These are phyloP conservation scores for Leuctra nigra DNA, from an alignment of 2,888 invertebrate genomes.

Conservation along the genomic window DNA sequence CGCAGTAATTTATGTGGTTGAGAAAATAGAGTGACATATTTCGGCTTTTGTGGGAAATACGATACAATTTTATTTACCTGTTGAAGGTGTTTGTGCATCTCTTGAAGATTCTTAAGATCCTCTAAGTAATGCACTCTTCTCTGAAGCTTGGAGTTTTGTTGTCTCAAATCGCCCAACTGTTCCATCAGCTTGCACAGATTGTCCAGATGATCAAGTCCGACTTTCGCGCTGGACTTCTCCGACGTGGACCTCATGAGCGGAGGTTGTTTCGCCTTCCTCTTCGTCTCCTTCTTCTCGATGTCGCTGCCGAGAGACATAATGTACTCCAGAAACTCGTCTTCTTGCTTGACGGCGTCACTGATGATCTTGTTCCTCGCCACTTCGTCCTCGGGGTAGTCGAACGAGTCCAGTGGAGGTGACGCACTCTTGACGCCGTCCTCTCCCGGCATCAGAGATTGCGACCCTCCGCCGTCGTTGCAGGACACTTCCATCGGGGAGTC, in stretches of 20 bases:
- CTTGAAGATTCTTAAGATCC: conserved; percentile 58
- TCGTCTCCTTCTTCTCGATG: conserved; percentile 14
- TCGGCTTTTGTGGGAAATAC: no score
- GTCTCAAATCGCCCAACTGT: conserved; percentile 62
- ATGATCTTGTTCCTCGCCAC: conserved; percentile 20
- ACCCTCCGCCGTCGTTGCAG: background rate
- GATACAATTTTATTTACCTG: conserved; percentile 22
- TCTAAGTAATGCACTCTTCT: conserved; percentile 65
- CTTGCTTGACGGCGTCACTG: conserved; percentile 30
- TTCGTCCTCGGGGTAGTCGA: conserved; percentile 18
- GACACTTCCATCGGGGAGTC: background rate
- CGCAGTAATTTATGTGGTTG: no score
- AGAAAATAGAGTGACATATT: no score
- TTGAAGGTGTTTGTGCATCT: conserved; percentile 48
- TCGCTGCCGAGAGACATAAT: conserved; percentile 38
- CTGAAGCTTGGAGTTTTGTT: conserved; percentile 63
- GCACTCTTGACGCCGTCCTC: background rate
- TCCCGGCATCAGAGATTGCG: background rate
- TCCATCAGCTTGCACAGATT: conserved; percentile 70
- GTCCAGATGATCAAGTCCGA: conserved; percentile 67
- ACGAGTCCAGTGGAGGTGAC: background rate
- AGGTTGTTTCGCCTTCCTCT: background rate
- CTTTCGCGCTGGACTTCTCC: conserved; percentile 2
- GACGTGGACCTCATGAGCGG: conserved; percentile 22
- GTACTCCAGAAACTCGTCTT: conserved; percentile 44